These are phyloP conservation scores for Mormyrops attenuatus DNA, from an alignment of 2,797 vertebrate genomes.

Conservation along the genomic window DNA sequence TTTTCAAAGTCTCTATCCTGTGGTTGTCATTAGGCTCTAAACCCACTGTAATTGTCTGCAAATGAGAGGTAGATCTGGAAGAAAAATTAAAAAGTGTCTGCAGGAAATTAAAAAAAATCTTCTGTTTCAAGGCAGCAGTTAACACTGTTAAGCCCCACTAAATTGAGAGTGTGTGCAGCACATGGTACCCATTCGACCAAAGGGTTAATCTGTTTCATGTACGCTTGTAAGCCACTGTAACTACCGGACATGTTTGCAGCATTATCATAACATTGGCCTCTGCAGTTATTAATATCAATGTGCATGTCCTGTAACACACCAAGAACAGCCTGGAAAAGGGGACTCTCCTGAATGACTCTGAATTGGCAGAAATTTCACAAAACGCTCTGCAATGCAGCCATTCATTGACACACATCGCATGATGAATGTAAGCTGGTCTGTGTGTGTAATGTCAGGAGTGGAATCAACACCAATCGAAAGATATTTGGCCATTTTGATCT, in stretches of 20 bases:
- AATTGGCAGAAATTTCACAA: constrained; percentile 14
- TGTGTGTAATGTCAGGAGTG: constrained; percentile 22
- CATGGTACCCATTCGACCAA: background rate
- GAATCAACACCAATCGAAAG: constrained; percentile 25
- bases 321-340: constrained; percentile 1
- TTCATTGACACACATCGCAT: constrained; percentile 16
- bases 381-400: constrained; percentile 6
- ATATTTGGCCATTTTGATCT: constrained; percentile 22
- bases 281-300: constrained; percentile 18
- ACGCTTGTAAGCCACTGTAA: background rate
- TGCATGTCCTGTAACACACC: background rate
- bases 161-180: background rate
- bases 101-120: background rate
- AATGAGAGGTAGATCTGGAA: background rate
- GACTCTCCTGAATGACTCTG: constrained; percentile 13
- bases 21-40: background rate
- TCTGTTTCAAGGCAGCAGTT: background rate
- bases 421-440: constrained; percentile 30
- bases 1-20: background rate
- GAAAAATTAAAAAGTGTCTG: background rate
- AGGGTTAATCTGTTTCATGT: background rate
- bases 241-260: background rate
- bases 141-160: background rate
- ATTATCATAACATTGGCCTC: background rate
- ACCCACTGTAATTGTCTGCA: background rate